These are phyloP conservation scores for Drosophila sp. DNA, from an alignment of 1,140 invertebrate genomes.

Conservation along the genomic window DNA sequence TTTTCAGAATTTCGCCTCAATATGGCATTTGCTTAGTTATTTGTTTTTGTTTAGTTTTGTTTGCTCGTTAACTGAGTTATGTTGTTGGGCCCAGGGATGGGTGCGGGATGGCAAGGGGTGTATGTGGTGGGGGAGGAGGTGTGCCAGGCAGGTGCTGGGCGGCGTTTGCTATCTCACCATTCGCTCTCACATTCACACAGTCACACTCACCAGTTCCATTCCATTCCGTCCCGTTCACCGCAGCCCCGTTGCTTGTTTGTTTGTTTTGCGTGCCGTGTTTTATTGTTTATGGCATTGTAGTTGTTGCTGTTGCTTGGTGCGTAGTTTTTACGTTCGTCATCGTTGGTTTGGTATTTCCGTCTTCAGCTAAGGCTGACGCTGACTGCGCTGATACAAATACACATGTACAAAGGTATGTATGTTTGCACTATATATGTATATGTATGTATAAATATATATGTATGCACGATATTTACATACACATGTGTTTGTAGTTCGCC, in stretches of 20 bases:
- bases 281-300: constrained; percentile 65
- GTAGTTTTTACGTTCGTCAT: constrained; percentile 83
- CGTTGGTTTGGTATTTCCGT: constrained; percentile 80
- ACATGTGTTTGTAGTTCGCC: constrained; percentile 53
- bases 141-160: constrained; percentile 65
- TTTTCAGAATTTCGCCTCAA: constrained; percentile 51
- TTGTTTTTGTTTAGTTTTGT: constrained; percentile 81
- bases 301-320: constrained; percentile 65
- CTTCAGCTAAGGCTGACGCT: constrained; percentile 61
- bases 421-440: constrained; percentile 17
- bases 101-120: constrained; percentile 4
- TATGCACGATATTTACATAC: not conserved
- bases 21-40: constrained; percentile 65
- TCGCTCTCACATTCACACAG: constrained; percentile 24
- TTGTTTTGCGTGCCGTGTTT: constrained; percentile 81
- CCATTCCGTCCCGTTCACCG: constrained; percentile 7
- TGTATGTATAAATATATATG: constrained; percentile 1
- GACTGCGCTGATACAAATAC: constrained; percentile 28
- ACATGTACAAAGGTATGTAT: constrained; percentile 2
- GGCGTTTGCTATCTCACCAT: constrained; percentile 25
- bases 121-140: constrained; percentile 13
- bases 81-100: not conserved
- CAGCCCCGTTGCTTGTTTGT: constrained; percentile 71
- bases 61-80: constrained; percentile 70
- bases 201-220: constrained; percentile 10